Base-by-base conservation (phyloP, 2,113 vertebrate genomes). In the Microcebus griseorufus region DNA sequence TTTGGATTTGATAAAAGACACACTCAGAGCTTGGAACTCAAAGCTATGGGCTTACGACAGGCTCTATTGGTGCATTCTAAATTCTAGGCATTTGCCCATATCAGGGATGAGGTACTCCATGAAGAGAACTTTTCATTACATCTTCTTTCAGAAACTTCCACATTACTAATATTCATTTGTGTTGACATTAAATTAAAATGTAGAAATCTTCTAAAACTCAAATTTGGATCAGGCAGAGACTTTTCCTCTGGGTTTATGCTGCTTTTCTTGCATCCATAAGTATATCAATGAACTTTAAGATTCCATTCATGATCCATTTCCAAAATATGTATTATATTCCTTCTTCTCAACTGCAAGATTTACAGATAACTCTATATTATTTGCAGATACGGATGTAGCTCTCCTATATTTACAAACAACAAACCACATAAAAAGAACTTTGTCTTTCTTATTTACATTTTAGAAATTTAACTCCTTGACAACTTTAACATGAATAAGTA, bases 381-480 rank as follows among this genome's bases (percentile, higher is more conserved):
- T 70, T 67, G 27, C 12, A 67, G 25, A 60, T 84, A 45, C 29
- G 7, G 75, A 78, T 51, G 25, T 51, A 62, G 37, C 20, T 76
- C 17, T 29, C 53, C 37, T 17, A 53, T 58, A 80, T 88, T 75
- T 88, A 84, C 23, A 89, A 96, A 91, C 16, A 51, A 64, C 1
- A 88, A 42, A 81, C 3, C 3, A 45, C 48, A 80, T 65, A 53
- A 48, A 96, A 95, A 80, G 14, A 72, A 42, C 9, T 75, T 87
- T 73, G 11, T 42, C 70, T 91, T 88, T 76, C 78, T 95, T 34
- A 73, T 81, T 81, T 94, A 91, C 25, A 78, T 88, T 95, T 93
- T 70, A 94, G 81, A 92, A 89, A 76, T 75, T 37, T 73, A 83
- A 87, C 4, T 87, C 34, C 73, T 90, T 83, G 34, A 48, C 53